phyloP scores from a whole-genome alignment of 2,113 vertebrate species.

The Felis catus region F.catus_Fca126_mat1.0 CM031413.1:21630501-21631000 shows the following conservation, averaged over 20 bases:
- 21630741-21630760: background rate
- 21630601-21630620: background rate
- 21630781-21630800: background rate
- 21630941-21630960: no score
- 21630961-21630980: no score
- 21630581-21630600: background rate
- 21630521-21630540: accelerated
- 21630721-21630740: background rate
- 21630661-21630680: background rate
- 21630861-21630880: background rate
- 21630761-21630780: background rate
- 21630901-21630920: background rate
- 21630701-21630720: background rate
- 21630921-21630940: no score
- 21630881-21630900: background rate
- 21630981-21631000: no score
- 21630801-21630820: background rate
- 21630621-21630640: background rate
- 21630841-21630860: background rate
- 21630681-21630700: background rate
- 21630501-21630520: background rate
- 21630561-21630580: background rate
- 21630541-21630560: background rate
- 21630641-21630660: background rate
- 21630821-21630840: background rate